Conservation (phyloP, 2,797 vertebrate species). For the Ceryle rudis region DNA sequence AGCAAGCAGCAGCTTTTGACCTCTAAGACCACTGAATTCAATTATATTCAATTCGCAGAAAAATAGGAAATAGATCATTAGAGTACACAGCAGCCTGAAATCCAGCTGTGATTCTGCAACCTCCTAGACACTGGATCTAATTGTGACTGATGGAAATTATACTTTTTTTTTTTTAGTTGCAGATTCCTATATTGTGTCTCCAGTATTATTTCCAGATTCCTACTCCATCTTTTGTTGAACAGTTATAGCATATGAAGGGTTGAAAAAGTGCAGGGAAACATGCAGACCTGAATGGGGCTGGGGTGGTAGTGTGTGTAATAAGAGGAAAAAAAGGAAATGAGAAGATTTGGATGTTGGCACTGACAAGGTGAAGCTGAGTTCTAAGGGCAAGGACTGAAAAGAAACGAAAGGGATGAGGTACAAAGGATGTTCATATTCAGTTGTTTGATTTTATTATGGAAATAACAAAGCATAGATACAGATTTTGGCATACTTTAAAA, state of each 20-base stretch:
- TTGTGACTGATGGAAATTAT: not conserved
- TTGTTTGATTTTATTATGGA: not conserved
- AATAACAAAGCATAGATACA: not conserved
- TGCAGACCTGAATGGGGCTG: not conserved
- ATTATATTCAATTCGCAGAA: not conserved
- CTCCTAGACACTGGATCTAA: not conserved
- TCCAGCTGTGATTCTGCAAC: conserved; percentile 11
- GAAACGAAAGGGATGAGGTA: not conserved
- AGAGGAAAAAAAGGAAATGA: not conserved
- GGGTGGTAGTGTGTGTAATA: not conserved
- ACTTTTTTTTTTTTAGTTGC: not conserved
- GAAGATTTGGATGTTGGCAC: not conserved
- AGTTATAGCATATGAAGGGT: not conserved
- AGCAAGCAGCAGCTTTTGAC: conserved; percentile 23
- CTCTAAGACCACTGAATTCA: not conserved
- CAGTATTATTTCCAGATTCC: not conserved
- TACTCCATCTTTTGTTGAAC: not conserved
- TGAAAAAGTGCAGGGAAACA: not conserved
- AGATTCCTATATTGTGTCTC: not conserved
- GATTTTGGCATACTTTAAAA: not conserved
- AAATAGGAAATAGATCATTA: conserved; percentile 39
- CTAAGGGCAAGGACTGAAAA: not conserved
- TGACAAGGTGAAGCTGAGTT: not conserved
- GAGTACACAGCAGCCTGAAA: not conserved
- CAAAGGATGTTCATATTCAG: not conserved